Evolutionary conservation across 2,888 invertebrate species (phyloP), one percentile per base, ranked within the genome.

Genomic region (Geotrupes spiniger): DNA sequence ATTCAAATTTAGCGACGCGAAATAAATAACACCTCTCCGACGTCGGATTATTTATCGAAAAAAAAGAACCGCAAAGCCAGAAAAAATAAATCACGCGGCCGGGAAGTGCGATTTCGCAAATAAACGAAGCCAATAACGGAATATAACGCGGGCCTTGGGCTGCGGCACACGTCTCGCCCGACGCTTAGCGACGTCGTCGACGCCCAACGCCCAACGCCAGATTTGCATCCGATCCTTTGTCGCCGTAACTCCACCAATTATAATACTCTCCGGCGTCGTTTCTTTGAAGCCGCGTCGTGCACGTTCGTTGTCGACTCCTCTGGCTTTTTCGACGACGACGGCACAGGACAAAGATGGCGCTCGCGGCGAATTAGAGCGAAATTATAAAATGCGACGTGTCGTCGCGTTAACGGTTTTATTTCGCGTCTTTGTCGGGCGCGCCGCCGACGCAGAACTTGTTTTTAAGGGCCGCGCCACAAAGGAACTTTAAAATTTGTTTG

Each of bases 91-190:
- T 40, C 40, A 40, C 17, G 46, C 36, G 29, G 37, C 33, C 25
- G 4, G 63, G 62, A 57, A 59, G 56, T 54, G 53, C 62, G 64
- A 63, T 63, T 65, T 62, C 57, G 38, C 59, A 59, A 57, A 63
- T 66, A 68, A 68, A 68, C 64, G 66, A 68, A 68, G 66, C 65
- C 62, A 68, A 68, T 66, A 61, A 61, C 56, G 46, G 58, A 61
- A 61, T 62, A 58, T 58, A 63, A 62, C 59, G 60, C 59, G 60
- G 61, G 60, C 62, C 56, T 52, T 56, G 61, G 61, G 61, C 60
- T 21, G 4, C 51, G 61, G 53, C 61, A 60, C 54, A 58, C 60
- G 60, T 58, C 55, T 56, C 59, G 52, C 51, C 59, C 55, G 56
- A 58, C 57, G 55, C 51, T 58, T 55, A 58, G 55, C 58, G 60